Percentiles rank a stretch among this genome's conserved stretches.
These are phyloP conservation scores for Scleropages formosus DNA, from an alignment of 2,797 vertebrate species.

Conservation along the genomic window DNA sequence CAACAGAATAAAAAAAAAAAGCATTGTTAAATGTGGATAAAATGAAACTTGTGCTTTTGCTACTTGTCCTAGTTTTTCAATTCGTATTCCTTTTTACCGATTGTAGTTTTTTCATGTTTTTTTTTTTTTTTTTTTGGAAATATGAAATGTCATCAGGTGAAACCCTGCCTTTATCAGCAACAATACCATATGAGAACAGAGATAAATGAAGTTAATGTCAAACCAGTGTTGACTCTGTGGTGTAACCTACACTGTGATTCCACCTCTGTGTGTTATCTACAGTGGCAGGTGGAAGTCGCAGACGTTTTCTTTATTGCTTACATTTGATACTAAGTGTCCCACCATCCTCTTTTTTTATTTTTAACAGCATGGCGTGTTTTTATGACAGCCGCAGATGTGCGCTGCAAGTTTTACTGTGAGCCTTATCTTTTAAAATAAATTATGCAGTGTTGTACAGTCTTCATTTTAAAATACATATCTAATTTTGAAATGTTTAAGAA, in stretches of 20 bases:
- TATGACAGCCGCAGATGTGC: not conserved
- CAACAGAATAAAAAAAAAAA: too few relatives aligned
- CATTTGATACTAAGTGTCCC: not conserved
- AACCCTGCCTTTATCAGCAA: conserved; percentile 8
- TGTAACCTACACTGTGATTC: conserved; percentile 35
- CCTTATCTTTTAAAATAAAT: too few relatives aligned
- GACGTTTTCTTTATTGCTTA: conserved; percentile 21
- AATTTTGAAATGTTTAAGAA: too few relatives aligned
- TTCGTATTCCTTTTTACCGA: too few relatives aligned
- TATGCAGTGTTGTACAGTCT: too few relatives aligned
- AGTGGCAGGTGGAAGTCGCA: conserved; percentile 15
- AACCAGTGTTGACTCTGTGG: conserved; percentile 18
- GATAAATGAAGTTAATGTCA: not conserved
- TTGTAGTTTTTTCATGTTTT: not conserved
- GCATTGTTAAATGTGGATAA: not conserved
- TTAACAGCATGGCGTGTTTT: not conserved
- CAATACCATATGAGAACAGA: conserved; percentile 14
- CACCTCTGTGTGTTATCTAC: conserved; percentile 35
- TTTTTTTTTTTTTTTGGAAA: not conserved
- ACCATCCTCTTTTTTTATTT: not conserved
- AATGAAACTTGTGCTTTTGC: not conserved
- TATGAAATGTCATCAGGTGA: not conserved
- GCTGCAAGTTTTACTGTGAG: too few relatives aligned
- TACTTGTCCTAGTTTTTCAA: too few relatives aligned
- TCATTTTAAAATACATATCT: too few relatives aligned